These are phyloP conservation scores for Chelmon rostratus DNA, from an alignment of 2,797 vertebrate species.

Conservation along the genomic window DNA sequence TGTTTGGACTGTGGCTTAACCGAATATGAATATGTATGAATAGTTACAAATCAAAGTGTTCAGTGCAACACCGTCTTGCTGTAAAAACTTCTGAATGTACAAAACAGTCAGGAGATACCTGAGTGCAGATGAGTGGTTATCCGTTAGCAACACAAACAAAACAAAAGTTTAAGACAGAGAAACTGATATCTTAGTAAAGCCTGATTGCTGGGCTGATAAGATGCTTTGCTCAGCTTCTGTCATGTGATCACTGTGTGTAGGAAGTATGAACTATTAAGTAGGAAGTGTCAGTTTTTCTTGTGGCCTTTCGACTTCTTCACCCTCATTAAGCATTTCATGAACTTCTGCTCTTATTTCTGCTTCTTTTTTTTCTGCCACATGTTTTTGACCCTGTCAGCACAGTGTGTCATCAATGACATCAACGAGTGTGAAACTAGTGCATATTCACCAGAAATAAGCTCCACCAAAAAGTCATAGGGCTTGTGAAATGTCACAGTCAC, in stretches of 20 bases:
- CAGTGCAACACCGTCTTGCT: neutral
- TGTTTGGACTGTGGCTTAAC: too few relatives aligned
- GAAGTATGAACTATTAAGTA: too few relatives aligned
- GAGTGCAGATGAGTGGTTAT: neutral
- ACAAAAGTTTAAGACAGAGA: neutral
- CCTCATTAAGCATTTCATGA: neutral
- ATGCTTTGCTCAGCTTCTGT: too few relatives aligned
- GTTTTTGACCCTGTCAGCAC: neutral
- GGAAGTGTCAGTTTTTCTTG: neutral
- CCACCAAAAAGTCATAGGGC: neutral
- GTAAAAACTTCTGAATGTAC: neutral
- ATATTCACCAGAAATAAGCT: neutral
- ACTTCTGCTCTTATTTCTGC: neutral
- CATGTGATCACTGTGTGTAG: too few relatives aligned
- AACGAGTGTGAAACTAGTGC: neutral
- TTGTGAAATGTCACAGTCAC: neutral
- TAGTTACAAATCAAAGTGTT: too few relatives aligned
- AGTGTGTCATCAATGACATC: neutral
- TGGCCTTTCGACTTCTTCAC: neutral
- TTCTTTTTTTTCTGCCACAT: neutral
- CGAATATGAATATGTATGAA: neutral
- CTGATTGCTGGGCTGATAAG: too few relatives aligned
- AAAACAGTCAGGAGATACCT: neutral
- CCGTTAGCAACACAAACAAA: neutral
- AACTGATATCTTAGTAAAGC: too few relatives aligned